These are phyloP conservation scores for Minunthozetes semirufus DNA, from an alignment of 2,888 invertebrate species.

Conservation along the genomic window DNA sequence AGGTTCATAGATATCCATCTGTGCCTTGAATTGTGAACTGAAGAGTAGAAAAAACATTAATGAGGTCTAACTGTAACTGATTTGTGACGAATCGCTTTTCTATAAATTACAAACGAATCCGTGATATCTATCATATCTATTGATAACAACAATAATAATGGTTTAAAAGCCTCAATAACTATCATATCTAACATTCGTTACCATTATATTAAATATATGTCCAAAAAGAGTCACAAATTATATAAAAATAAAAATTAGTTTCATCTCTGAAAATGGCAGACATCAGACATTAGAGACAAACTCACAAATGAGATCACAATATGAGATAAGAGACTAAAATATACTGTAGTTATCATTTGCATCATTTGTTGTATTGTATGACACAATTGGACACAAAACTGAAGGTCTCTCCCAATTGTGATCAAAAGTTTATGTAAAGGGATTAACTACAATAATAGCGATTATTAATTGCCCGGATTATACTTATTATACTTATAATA, in stretches of 20 bases:
- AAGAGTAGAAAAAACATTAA: neutral
- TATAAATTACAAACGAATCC: constrained; percentile 6
- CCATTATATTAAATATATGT: neutral
- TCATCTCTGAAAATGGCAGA: constrained; percentile 17
- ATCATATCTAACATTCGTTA: neutral
- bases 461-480: too few relatives aligned
- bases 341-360: neutral
- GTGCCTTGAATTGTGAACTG: neutral
- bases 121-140: neutral
- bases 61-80: neutral
- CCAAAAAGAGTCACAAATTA: neutral
- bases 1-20: neutral
- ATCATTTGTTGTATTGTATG: neutral
- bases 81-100: neutral
- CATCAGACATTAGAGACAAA: too few relatives aligned
- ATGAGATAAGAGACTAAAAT: neutral
- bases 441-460: too few relatives aligned
- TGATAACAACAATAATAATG: constrained; percentile 6
- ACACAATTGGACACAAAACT: neutral
- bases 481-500: too few relatives aligned
- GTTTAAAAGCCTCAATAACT: constrained; percentile 5
- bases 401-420: neutral
- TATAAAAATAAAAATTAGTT: constrained; percentile 25
- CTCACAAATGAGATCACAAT: neutral
- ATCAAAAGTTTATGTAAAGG: neutral